Percentiles rank a stretch among this genome's conserved stretches.
phyloP scores from a whole-genome alignment of 2,888 invertebrate species.

The Sinotaia quadrata region DNA sequence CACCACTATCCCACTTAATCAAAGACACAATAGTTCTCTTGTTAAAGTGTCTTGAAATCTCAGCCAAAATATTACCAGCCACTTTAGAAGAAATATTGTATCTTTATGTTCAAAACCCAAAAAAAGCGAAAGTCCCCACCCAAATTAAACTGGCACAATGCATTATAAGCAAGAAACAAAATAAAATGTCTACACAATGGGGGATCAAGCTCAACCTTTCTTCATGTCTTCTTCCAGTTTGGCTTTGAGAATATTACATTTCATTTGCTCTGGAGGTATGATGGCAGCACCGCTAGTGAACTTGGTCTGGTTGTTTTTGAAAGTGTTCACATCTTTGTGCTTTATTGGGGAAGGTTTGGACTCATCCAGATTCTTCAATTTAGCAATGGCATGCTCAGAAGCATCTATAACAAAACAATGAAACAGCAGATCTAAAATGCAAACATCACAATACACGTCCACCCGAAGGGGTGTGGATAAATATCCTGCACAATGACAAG shows the following conservation, averaged over 20 bases:
- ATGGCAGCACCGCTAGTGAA: conserved; percentile 73
- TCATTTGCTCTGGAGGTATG: conserved; percentile 90
- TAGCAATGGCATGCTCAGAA: conserved; percentile 68
- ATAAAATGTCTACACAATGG: background rate
- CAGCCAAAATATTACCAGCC: no score
- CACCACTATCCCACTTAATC: no score
- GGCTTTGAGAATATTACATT: conserved; percentile 94
- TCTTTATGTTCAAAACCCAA: no score
- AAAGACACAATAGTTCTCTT: no score
- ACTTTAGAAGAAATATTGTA: no score
- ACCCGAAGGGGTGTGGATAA: no score
- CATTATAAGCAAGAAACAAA: background rate
- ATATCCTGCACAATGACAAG: no score
- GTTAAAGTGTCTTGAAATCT: no score
- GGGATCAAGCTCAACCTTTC: conserved; percentile 44
- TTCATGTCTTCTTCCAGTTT: conserved; percentile 80
- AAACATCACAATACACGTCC: background rate
- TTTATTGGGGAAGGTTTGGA: conserved; percentile 41
- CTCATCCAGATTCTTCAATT: conserved; percentile 71
- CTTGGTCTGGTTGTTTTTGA: conserved; percentile 73
- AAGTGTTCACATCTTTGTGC: conserved; percentile 70
- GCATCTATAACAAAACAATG: conserved; percentile 54
- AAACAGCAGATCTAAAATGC: background rate
- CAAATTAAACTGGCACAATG: no score
- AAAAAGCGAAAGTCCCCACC: no score